Conservation (phyloP, 2,113 vertebrate species). For the Arizona elegans region DNA sequence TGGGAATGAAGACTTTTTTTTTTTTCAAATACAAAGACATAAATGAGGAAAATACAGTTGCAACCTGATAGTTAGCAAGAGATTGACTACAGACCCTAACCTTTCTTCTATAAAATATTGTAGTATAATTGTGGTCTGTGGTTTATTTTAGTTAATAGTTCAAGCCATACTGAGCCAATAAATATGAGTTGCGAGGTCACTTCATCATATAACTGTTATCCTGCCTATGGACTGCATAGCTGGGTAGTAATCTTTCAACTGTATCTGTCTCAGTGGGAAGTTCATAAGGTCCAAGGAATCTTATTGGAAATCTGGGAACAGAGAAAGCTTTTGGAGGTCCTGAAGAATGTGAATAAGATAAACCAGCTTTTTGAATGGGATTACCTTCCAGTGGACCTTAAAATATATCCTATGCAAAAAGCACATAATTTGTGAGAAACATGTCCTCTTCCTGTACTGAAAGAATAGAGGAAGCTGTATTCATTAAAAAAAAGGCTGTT, state of each 20-base stretch:
- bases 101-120: constrained; percentile 60
- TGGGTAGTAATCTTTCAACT: constrained; percentile 69
- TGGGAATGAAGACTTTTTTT: not conserved
- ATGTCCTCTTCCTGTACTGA: not conserved
- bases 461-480: not conserved
- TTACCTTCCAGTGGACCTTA: not conserved
- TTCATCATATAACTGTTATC: constrained; percentile 50
- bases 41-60: not conserved
- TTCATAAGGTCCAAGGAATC: constrained; percentile 62
- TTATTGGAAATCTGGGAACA: constrained; percentile 54
- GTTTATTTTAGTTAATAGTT: constrained; percentile 71
- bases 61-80: not conserved
- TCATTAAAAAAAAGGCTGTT: not conserved
- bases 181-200: constrained; percentile 70
- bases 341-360: not conserved
- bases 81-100: constrained; percentile 35
- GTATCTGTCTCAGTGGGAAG: constrained; percentile 66
- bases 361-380: not conserved
- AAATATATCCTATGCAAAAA: not conserved
- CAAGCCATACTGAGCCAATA: constrained; percentile 64
- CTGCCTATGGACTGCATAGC: constrained; percentile 61
- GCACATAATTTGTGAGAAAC: not conserved
- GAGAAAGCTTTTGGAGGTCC: constrained; percentile 15
- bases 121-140: constrained; percentile 51
- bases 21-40: constrained; percentile 22